phyloP scores from a whole-genome alignment of 2,797 vertebrate genomes.

The Poecilia wingei region DNA sequence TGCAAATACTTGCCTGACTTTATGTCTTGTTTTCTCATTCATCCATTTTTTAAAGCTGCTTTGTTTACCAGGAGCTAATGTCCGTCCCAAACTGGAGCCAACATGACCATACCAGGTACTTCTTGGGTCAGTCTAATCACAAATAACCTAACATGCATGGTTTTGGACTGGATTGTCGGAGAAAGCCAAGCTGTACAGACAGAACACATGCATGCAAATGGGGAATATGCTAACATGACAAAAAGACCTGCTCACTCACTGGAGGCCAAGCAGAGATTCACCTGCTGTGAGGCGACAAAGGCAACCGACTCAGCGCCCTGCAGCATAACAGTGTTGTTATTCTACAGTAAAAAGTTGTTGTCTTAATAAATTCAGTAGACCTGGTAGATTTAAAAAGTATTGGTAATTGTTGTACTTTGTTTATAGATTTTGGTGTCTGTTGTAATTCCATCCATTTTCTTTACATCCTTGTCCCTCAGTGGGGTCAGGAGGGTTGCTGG shows the following conservation, averaged over 20 bases:
- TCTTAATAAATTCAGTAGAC: neutral
- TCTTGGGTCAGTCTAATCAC: neutral
- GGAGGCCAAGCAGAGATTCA: neutral
- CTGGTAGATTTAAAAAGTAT: neutral
- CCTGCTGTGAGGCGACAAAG: neutral
- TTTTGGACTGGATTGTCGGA: neutral
- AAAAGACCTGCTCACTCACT: neutral
- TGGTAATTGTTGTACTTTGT: neutral
- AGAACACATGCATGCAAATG: neutral
- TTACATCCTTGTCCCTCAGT: too few relatives aligned
- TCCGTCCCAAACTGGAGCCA: neutral
- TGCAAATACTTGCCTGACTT: neutral
- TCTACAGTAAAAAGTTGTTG: neutral
- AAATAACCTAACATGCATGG: slow-evolving; percentile 1
- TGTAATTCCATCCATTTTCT: neutral
- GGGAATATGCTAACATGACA: neutral
- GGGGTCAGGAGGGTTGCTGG: too few relatives aligned
- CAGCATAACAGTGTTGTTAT: neutral
- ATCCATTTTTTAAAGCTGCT: neutral
- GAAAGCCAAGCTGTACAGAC: neutral
- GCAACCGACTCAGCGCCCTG: neutral
- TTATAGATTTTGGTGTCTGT: neutral
- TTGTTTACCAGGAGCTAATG: neutral
- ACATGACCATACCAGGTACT: neutral
- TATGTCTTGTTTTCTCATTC: neutral